phyloP scores from a whole-genome alignment of 2,113 vertebrate species.

The Aphyosemion australe region DNA sequence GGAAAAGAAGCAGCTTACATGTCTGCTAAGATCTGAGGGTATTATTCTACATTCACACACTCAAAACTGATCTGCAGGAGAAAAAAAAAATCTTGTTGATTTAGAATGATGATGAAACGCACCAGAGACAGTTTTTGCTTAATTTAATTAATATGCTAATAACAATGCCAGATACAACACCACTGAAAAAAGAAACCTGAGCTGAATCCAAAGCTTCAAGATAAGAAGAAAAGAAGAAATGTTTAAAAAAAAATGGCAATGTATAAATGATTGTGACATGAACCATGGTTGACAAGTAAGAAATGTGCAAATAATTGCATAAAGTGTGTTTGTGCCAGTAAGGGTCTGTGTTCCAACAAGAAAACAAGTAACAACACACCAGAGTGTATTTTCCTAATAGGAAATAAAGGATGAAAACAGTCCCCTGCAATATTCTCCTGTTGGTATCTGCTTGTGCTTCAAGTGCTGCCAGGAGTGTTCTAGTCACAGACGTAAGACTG shows the following conservation, averaged over 20 bases:
- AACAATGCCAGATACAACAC: constrained; percentile 6
- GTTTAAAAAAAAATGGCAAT: background rate
- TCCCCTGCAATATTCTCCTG: too few relatives aligned
- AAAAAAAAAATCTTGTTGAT: constrained; percentile 25
- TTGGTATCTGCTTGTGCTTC: too few relatives aligned
- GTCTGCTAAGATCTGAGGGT: constrained; percentile 22
- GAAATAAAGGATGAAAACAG: too few relatives aligned
- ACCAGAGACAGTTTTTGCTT: background rate
- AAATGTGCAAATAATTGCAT: too few relatives aligned
- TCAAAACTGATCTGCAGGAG: constrained; percentile 12
- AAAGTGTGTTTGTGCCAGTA: too few relatives aligned
- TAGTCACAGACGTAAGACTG: too few relatives aligned
- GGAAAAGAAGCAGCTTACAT: constrained; percentile 42
- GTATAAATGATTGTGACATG: too few relatives aligned
- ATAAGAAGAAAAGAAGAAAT: background rate
- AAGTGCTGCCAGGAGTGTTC: too few relatives aligned
- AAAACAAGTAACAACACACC: too few relatives aligned
- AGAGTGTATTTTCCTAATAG: too few relatives aligned
- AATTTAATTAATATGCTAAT: background rate
- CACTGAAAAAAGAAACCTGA: background rate
- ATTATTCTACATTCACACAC: constrained; percentile 7
- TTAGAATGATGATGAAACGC: constrained; percentile 19
- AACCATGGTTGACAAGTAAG: too few relatives aligned
- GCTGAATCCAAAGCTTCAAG: background rate
- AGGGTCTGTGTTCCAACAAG: too few relatives aligned